Evolutionary conservation across 2,797 vertebrate species (phyloP).

Genomic region (Steatocranus sp.): DNA sequence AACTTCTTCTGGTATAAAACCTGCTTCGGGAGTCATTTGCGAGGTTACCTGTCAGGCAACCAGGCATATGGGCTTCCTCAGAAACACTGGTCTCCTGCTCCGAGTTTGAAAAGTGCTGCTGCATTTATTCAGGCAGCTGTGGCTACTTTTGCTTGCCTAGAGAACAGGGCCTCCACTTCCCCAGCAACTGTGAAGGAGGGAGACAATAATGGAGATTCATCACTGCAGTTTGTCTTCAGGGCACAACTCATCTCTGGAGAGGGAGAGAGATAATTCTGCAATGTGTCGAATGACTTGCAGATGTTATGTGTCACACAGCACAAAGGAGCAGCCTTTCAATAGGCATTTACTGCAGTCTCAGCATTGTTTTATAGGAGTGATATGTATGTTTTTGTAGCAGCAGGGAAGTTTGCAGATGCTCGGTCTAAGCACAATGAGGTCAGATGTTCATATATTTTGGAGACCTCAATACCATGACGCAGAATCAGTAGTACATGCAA

Average conservation of each 20-base stretch:
- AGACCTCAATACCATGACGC: background rate
- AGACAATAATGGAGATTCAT: conserved; percentile 67
- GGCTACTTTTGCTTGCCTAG: conserved; percentile 12
- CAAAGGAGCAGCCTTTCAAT: conserved; percentile 51
- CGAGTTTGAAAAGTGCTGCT: conserved; percentile 9
- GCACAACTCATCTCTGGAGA: conserved; percentile 54
- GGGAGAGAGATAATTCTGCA: conserved; percentile 43
- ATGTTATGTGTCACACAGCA: conserved; percentile 47
- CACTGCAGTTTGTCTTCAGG: conserved; percentile 61
- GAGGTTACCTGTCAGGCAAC: conserved; percentile 4
- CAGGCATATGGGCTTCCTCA: background rate
- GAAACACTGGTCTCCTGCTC: background rate
- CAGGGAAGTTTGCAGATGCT: conserved; percentile 26
- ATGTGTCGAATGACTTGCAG: conserved; percentile 59
- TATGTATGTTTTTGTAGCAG: background rate
- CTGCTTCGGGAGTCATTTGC: background rate
- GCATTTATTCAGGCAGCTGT: conserved; percentile 39
- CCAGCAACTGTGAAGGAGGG: conserved; percentile 20
- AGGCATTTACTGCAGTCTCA: conserved; percentile 39
- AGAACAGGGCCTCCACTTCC: conserved; percentile 14
- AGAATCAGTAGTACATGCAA: background rate
- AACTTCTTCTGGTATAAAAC: background rate
- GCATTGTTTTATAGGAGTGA: conserved; percentile 21
- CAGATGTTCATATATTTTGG: background rate
- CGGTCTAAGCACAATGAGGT: background rate